Percentiles rank a stretch among this genome's conserved stretches.
These are phyloP conservation scores for Hemibagrus wyckioides DNA, from an alignment of 2,113 vertebrate species.

Conservation along the genomic window DNA sequence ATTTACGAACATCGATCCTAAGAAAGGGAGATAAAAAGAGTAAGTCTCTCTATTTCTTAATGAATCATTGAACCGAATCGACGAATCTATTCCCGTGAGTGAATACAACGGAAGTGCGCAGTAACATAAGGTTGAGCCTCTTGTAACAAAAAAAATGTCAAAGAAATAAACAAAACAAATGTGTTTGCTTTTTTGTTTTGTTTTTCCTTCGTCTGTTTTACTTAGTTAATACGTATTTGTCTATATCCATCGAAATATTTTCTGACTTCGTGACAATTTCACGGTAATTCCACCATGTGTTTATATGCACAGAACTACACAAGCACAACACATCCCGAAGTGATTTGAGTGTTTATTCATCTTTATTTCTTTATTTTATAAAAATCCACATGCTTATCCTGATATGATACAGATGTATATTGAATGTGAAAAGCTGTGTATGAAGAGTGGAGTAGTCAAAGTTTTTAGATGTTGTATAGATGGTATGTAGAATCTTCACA, in stretches of 20 bases:
- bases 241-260: too few species aligned
- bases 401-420: background rate
- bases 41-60: background rate
- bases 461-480: background rate
- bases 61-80: background rate
- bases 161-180: too few species aligned
- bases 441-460: background rate
- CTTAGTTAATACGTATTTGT: too few species aligned
- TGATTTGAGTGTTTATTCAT: background rate
- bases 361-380: conserved; percentile 10
- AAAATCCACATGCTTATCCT: background rate
- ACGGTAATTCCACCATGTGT: too few species aligned
- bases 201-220: too few species aligned
- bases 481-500: background rate
- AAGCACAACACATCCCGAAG: too few species aligned
- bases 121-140: too few species aligned
- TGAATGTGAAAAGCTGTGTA: background rate
- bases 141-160: too few species aligned
- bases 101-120: background rate
- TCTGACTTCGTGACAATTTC: too few species aligned
- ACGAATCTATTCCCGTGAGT: background rate
- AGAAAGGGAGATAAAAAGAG: background rate
- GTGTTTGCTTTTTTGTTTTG: too few species aligned
- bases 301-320: too few species aligned
- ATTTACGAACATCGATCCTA: background rate